Conservation (phyloP, 2,888 invertebrate genomes). For the Lymantria monacha region DNA sequence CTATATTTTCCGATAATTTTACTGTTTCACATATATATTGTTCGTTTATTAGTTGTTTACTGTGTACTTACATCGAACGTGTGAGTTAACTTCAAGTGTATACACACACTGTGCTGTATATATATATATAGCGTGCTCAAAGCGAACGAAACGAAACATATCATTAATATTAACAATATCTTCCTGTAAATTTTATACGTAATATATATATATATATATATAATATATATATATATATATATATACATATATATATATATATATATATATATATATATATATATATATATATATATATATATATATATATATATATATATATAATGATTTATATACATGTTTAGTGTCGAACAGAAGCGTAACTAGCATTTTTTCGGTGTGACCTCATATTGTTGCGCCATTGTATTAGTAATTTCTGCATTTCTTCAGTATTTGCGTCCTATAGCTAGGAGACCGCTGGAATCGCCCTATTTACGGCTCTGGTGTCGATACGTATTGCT, state of each 20-base stretch:
- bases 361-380: too few relatives aligned
- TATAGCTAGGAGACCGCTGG: too few relatives aligned
- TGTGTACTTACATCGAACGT: conserved; percentile 51
- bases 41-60: conserved; percentile 8
- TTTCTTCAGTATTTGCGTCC: too few relatives aligned
- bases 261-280: conserved; percentile 12
- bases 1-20: conserved; percentile 53
- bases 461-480: too few relatives aligned
- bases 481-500: too few relatives aligned
- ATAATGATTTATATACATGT: background rate
- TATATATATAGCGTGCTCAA: conserved; percentile 46
- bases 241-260: background rate
- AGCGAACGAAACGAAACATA: conserved; percentile 29
- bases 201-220: conserved; percentile 14
- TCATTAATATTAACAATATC: conserved; percentile 34
- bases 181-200: conserved; percentile 52
- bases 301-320: conserved; percentile 1
- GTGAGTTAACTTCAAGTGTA: conserved; percentile 36
- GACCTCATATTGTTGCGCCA: too few relatives aligned
- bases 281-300: background rate
- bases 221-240: background rate
- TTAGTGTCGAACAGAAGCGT: background rate
- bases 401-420: too few relatives aligned
- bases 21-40: conserved; percentile 30
- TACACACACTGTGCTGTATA: too few relatives aligned